Conservation (phyloP, 37 sponge, comb jelly and placozoan genomes). For the Dysidea cf. avara region DNA sequence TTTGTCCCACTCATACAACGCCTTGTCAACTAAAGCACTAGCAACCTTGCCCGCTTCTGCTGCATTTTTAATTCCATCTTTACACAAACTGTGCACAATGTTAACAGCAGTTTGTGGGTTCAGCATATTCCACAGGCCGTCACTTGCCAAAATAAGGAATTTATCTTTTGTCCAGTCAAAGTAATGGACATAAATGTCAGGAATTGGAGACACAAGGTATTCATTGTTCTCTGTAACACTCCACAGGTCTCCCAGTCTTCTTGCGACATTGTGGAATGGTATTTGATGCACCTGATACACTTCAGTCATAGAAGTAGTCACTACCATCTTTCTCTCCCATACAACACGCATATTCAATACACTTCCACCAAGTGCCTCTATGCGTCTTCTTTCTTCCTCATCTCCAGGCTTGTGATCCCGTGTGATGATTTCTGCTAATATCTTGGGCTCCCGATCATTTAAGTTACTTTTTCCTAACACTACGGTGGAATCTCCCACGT, state of each 20-base stretch:
- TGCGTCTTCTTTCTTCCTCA: slow-evolving; percentile 52
- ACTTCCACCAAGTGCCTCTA: slow-evolving; percentile 69
- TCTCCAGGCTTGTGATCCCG: slow-evolving; percentile 93
- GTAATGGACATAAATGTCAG: slow-evolving; percentile 64
- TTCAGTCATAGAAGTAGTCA: neutral
- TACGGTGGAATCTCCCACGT: slow-evolving; percentile 90
- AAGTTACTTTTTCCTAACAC: slow-evolving; percentile 31
- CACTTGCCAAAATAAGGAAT: slow-evolving; percentile 78
- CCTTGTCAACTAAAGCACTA: slow-evolving; percentile 67
- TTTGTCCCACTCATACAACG: slow-evolving; percentile 53
- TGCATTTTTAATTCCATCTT: slow-evolving; percentile 11
- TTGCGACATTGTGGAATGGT: slow-evolving; percentile 87
- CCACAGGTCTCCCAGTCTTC: slow-evolving; percentile 95
- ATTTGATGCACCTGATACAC: slow-evolving; percentile 35
- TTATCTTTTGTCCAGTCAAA: slow-evolving; percentile 48
- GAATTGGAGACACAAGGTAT: slow-evolving; percentile 85
- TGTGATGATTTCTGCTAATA: slow-evolving; percentile 62
- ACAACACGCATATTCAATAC: slow-evolving; percentile 77
- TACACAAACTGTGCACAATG: slow-evolving; percentile 45
- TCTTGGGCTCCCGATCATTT: neutral
- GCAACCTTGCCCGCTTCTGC: slow-evolving; percentile 49
- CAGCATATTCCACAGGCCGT: slow-evolving; percentile 90
- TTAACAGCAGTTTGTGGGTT: slow-evolving; percentile 60
- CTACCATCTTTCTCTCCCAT: slow-evolving; percentile 65
- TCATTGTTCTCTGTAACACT: slow-evolving; percentile 61